Evolutionary conservation across 2,113 vertebrate species (phyloP), one percentile per base, ranked within the genome.

Genomic region (Synodontis membranacea): DNA sequence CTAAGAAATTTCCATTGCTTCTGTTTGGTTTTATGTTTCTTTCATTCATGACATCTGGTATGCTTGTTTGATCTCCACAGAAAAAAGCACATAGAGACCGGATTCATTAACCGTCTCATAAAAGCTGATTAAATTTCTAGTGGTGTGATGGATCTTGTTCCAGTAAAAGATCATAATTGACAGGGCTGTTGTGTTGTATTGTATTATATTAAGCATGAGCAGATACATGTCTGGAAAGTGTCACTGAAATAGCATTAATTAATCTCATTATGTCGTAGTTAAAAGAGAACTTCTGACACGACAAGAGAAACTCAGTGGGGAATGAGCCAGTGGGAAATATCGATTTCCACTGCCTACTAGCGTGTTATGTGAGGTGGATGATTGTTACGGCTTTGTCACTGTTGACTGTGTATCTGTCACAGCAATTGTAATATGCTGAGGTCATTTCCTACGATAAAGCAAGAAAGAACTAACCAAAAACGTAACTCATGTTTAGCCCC

Each of bases 321-420:
- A 84, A 46, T 72, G 84, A 42, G 84, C 39, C 31, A 10, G 44
- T 54, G 17, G 50, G 70, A 85, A 76, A 42, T 85, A 87, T 79
- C 87, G 88, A 89, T 89, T 89, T 83, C 72, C 34, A 39, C 62
- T 89, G 72, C 88, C 80, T 80, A 58, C 82, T 80, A 82, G 72
- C 87, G 85, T 84, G 68, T 62, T 82, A 82, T 50, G 54, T 78
- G 28, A 84, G 10, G 28, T 21, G 60, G 66, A 39, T 84, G 86
- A 82, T 82, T 85, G 52, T 62, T 85, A 83, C 11, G 50, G 64
- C 39, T 64, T 72, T 52, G 68, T 50, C 44, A 11, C 10, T 79
- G 62, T 62, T 15, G 56, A 85, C 42, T 83, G 37, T 78, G 54
- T 56, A 31, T 48, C 1, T 70, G 34, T 68, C 58, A 66, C n/a